Conservation (phyloP, 2,888 invertebrate species). For the Labia minor region DNA sequence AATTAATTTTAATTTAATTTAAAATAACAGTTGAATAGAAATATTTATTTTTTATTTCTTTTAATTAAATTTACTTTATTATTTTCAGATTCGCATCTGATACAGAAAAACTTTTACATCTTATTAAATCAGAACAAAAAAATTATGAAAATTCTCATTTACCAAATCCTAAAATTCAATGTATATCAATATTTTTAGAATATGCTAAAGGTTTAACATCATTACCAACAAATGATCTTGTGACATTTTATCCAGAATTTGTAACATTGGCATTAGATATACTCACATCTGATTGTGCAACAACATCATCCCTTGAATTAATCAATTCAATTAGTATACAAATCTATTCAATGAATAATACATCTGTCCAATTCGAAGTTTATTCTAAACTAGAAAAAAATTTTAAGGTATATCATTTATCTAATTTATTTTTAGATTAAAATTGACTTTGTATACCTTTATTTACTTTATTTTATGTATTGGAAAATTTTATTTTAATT, state of each 20-base stretch:
- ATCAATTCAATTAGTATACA: constrained; percentile 18
- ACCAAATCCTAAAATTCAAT: constrained; percentile 35
- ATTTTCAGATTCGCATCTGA: constrained; percentile 35
- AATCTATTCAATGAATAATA: constrained; percentile 8
- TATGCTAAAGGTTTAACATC: constrained; percentile 41
- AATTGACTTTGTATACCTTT: no score
- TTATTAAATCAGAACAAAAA: constrained; percentile 30
- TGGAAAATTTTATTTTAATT: no score
- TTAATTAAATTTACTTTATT: no score
- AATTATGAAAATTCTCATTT: constrained; percentile 24
- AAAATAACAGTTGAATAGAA: no score
- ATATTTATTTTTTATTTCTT: no score
- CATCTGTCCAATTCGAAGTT: background rate
- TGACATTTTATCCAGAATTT: constrained; percentile 36
- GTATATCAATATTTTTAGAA: constrained; percentile 40
- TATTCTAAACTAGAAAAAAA: constrained; percentile 30
- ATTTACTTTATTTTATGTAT: no score
- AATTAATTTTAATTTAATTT: no score
- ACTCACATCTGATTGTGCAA: constrained; percentile 36
- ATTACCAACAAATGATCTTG: constrained; percentile 36
- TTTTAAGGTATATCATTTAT: constrained; percentile 31
- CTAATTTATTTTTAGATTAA: background rate
- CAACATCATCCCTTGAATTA: constrained; percentile 22
- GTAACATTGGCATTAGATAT: constrained; percentile 40
- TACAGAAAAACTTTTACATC: constrained; percentile 35